A percentile compares a stretch with the other conserved stretches of the same genome.
Conservation (phyloP, 1,140 invertebrate species). For the Drosophila saltans region DNA sequence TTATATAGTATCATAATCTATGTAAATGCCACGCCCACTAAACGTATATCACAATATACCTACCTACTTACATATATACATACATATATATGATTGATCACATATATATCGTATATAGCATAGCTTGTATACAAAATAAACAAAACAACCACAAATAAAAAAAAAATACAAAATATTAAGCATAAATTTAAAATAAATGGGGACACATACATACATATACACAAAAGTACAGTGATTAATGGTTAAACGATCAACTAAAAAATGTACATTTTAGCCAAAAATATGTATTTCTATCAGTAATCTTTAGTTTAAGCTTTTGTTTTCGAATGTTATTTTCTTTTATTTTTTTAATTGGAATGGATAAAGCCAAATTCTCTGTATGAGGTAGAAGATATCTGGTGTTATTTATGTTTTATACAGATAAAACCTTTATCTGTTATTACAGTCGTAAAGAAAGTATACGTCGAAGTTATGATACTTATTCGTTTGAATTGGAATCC, state of each 20-base stretch:
- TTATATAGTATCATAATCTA: constrained; percentile 57
- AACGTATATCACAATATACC: constrained; percentile 52
- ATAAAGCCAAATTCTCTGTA: too few relatives aligned
- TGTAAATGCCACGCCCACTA: constrained; percentile 47
- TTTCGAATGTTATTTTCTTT: too few relatives aligned
- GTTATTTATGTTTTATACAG: too few relatives aligned
- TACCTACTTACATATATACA: constrained; percentile 17
- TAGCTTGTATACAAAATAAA: constrained; percentile 61
- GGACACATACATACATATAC: neutral
- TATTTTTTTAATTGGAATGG: too few relatives aligned
- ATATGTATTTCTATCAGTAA: too few relatives aligned
- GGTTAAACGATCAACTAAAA: neutral
- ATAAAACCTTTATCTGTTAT: too few relatives aligned
- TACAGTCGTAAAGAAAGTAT: too few relatives aligned
- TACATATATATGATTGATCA: constrained; percentile 29
- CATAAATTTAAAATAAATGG: constrained; percentile 34
- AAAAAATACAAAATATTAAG: constrained; percentile 54
- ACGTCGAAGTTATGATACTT: too few relatives aligned
- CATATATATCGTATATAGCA: constrained; percentile 61
- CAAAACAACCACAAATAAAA: constrained; percentile 17
- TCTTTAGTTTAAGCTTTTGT: too few relatives aligned
- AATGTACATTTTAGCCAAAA: neutral
- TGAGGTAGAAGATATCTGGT: too few relatives aligned
- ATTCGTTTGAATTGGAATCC: too few relatives aligned
- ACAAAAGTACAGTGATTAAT: neutral